These are phyloP conservation scores for Ibidorhyncha struthersii DNA, from an alignment of 2,113 vertebrate genomes.

Conservation along the genomic window DNA sequence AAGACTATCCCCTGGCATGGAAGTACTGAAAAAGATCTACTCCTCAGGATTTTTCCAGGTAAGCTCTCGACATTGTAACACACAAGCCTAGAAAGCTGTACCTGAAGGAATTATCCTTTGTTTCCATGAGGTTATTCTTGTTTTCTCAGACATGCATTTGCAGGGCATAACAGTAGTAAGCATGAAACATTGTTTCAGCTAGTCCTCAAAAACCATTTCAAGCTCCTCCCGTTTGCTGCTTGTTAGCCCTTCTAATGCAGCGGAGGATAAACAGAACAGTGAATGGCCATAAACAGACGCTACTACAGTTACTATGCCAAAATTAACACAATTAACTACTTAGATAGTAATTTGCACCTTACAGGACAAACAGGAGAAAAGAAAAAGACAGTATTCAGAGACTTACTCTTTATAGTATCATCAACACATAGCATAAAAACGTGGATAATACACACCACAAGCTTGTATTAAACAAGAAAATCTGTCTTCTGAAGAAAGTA, in stretches of 20 bases:
- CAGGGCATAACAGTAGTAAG: background rate
- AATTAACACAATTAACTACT: background rate
- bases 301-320: background rate
- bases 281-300: background rate
- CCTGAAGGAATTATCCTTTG: background rate
- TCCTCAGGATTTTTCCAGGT: background rate
- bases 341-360: background rate
- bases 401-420: background rate
- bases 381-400: background rate
- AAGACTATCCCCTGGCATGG: background rate
- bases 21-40: background rate
- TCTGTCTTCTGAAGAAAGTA: background rate
- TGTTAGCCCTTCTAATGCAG: background rate
- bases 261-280: background rate
- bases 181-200: background rate
- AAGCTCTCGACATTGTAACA: background rate
- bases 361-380: background rate
- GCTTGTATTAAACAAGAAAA: background rate
- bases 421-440: background rate
- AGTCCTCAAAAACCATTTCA: background rate
- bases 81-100: background rate
- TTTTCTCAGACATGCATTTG: background rate
- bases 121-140: too few relatives aligned
- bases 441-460: background rate
- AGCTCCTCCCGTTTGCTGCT: background rate